A percentile compares a stretch with the other conserved stretches of the same genome.
Evolutionary conservation across 53 echinoderm and acorn worm genomes (phyloP).

Genomic region (Patiria pectinifera): DNA sequence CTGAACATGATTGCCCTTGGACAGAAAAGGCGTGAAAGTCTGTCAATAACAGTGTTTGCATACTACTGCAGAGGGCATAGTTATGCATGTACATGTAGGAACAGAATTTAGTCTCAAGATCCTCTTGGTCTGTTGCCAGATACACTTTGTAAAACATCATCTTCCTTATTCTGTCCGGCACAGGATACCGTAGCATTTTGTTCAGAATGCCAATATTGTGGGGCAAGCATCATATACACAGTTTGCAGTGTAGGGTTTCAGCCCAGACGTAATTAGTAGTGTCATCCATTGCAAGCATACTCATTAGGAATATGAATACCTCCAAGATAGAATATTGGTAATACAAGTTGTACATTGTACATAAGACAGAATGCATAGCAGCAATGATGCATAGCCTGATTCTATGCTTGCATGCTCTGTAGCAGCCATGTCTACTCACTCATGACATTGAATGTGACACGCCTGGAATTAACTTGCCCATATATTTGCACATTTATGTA

Average conservation of each 20-base stretch:
- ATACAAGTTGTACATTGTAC: neutral
- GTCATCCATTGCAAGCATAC: neutral
- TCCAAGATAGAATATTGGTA: too few species aligned
- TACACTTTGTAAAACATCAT: neutral
- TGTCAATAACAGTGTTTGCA: too few species aligned
- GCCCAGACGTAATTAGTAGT: neutral
- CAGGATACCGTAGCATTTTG: neutral
- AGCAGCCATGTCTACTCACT: neutral
- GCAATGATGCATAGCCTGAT: neutral
- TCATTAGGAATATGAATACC: neutral
- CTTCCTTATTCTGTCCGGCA: too few species aligned
- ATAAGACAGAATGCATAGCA: neutral
- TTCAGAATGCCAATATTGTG: neutral
- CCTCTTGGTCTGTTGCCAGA: neutral
- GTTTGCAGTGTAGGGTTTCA: neutral
- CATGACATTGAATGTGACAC: slow-evolving; percentile 11
- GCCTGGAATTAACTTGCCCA: neutral
- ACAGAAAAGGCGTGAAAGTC: too few species aligned
- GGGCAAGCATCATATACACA: neutral
- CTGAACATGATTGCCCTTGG: too few species aligned
- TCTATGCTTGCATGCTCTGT: neutral
- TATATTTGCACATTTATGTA: neutral
- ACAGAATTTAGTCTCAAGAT: neutral
- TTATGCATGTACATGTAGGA: neutral
- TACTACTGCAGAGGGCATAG: neutral